A percentile compares a stretch with the other conserved stretches of the same genome.
These are phyloP conservation scores for Amblyjoppa proteus DNA, from an alignment of 2,888 invertebrate species.

Conservation along the genomic window DNA sequence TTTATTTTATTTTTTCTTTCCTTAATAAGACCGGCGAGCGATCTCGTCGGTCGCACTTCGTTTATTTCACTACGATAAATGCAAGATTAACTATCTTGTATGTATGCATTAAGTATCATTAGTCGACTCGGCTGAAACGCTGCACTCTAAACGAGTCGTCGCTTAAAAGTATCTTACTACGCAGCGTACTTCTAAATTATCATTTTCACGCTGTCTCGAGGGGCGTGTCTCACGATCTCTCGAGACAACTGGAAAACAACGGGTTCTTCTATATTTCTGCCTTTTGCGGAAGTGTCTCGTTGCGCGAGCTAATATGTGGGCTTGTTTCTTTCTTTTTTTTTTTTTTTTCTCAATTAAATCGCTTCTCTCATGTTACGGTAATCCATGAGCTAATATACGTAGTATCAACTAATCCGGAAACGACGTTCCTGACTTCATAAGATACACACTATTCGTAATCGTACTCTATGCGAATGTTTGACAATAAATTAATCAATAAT, in stretches of 20 bases:
- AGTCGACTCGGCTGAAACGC: constrained; percentile 55
- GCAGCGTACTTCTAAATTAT: constrained; percentile 49
- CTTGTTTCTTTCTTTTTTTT: constrained; percentile 9
- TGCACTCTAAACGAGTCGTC: constrained; percentile 45
- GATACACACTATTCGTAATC: constrained; percentile 54
- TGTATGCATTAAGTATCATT: constrained; percentile 49
- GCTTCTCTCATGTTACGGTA: constrained; percentile 39
- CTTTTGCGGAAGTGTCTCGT: constrained; percentile 54
- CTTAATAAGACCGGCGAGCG: constrained; percentile 19
- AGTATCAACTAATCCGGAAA: constrained; percentile 50
- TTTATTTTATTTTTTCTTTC: neutral
- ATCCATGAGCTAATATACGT: constrained; percentile 51
- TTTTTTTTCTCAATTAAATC: constrained; percentile 30
- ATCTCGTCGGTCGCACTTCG: constrained; percentile 13
- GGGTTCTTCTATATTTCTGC: constrained; percentile 36
- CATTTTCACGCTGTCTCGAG: constrained; percentile 13
- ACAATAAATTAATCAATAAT: constrained; percentile 54
- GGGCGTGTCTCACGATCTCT: neutral
- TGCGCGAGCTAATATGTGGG: constrained; percentile 56
- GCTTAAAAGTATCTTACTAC: constrained; percentile 60
- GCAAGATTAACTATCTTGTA: constrained; percentile 54
- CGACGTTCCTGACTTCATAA: constrained; percentile 44
- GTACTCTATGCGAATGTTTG: constrained; percentile 52
- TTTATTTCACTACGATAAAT: constrained; percentile 63
- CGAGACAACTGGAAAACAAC: constrained; percentile 18